Percentiles rank a stretch among this genome's conserved stretches.
Evolutionary conservation across 35 echinoderm and acorn worm species (phyloP).

Genomic region (Eucidaris tribuloides): DNA sequence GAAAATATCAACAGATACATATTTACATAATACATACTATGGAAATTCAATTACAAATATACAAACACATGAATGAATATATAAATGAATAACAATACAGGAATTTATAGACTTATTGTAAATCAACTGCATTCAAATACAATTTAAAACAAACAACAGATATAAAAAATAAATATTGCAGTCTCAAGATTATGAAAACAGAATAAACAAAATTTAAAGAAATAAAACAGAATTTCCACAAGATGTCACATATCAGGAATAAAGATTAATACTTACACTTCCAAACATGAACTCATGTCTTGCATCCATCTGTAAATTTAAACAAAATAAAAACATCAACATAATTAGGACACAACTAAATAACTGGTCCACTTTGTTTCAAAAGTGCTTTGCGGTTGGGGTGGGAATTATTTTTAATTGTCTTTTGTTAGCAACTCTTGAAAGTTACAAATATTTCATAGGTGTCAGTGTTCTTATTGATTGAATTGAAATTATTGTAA

Average conservation of each 20-base stretch:
- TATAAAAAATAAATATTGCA: background rate
- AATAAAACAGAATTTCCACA: background rate
- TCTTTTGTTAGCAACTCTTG: background rate
- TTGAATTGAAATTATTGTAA: background rate
- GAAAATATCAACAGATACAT: no score
- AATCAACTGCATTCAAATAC: background rate
- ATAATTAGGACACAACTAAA: no score
- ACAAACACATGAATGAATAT: no score
- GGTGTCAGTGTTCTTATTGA: background rate
- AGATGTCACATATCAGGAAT: background rate
- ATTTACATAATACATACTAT: no score
- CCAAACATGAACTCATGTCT: conserved; percentile 80
- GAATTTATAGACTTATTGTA: no score
- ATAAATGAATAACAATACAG: no score
- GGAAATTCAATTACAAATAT: no score
- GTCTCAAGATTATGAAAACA: background rate
- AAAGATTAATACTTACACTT: conserved; percentile 69
- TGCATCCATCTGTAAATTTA: conserved; percentile 73
- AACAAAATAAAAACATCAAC: conserved; percentile 9
- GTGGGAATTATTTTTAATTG: background rate
- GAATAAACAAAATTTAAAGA: background rate
- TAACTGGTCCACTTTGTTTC: no score
- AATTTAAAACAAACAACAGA: background rate
- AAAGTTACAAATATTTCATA: background rate
- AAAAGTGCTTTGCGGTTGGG: no score